Base-by-base conservation (phyloP, 2,797 vertebrate genomes). In the Oreochromis grahami region DNA sequence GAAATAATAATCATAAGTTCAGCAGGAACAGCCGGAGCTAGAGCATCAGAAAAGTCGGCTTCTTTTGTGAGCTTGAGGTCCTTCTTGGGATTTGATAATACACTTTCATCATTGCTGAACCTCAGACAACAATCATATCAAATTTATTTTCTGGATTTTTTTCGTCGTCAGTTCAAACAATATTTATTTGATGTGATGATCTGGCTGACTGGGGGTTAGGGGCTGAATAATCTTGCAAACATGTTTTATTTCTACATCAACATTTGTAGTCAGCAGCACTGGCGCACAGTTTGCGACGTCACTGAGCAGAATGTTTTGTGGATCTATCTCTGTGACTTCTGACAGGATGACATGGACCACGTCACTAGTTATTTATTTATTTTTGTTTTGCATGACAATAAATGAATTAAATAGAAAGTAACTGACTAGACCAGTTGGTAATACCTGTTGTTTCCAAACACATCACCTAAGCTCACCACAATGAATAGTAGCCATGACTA, bases 171-270 rank as follows among this genome's bases (percentile, higher is more conserved):
- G 17, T 36, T 63, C 17, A 36, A n/a, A 63, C 9, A 36, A 63
- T 36, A 63, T 63, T 36, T n/a, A 36, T 63, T 36, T 63, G 58
- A 36, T 36, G 58, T 63, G 32, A 63, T 63, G 17, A 63, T 63
- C 6, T 12, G 34, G 60, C 34, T 63, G 11, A 36, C 34, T 38
- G 19, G 32, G 19, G 19, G 7, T 36, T 19, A 38, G 58, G 32
- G 34, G 34, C 58, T 63, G 58, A 63, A 63, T n/a, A n/a, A 63
- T 38, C 58, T 63, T 8, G 6, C 19, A 63, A 63, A 63, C 12
- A 4, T n/a, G 2, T 63, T 63, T 5, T 36, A 13, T 3, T 63
- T 36, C 34, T 63, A 63, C 34, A 63, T 13, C 58, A 63, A 8
- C 34, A 8, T 36, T 36, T 63, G 58, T 63, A 63, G 34, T 21